phyloP scores from a whole-genome alignment of 2,797 vertebrate species.

The Zonotrichia albicollis region DNA sequence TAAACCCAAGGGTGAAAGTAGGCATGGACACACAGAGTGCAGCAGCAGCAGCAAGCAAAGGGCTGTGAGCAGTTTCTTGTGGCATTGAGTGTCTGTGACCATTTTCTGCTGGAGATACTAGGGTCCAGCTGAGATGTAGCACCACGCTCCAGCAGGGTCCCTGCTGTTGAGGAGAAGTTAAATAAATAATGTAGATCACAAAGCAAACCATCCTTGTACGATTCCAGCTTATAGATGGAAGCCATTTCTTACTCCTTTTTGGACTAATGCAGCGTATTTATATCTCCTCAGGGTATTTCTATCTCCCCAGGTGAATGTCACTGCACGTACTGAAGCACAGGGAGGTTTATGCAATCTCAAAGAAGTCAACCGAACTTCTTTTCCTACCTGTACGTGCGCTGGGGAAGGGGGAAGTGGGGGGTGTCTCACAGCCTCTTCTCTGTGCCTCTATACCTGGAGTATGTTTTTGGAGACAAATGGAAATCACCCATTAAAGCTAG shows the following conservation, averaged over 20 bases:
- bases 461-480: too few species aligned
- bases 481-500: neutral
- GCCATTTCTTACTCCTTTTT: neutral
- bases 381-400: too few species aligned
- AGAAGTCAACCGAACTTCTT: neutral
- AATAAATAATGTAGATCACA: neutral
- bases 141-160: neutral
- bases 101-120: neutral
- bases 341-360: neutral
- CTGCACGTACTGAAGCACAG: neutral
- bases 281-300: neutral
- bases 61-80: neutral
- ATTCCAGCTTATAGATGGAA: neutral
- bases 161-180: neutral
- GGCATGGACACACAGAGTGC: rapidly evolving
- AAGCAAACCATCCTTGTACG: neutral
- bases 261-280: neutral
- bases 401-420: too few species aligned
- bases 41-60: neutral
- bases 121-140: neutral
- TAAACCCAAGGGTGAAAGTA: neutral
- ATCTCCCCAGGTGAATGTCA: neutral
- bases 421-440: too few species aligned
- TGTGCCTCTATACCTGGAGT: too few species aligned
- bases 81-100: neutral